Percentiles rank a stretch among this genome's conserved stretches.
These are phyloP conservation scores for Drosophila serrata DNA, from an alignment of 1,140 invertebrate genomes.

Conservation along the genomic window DNA sequence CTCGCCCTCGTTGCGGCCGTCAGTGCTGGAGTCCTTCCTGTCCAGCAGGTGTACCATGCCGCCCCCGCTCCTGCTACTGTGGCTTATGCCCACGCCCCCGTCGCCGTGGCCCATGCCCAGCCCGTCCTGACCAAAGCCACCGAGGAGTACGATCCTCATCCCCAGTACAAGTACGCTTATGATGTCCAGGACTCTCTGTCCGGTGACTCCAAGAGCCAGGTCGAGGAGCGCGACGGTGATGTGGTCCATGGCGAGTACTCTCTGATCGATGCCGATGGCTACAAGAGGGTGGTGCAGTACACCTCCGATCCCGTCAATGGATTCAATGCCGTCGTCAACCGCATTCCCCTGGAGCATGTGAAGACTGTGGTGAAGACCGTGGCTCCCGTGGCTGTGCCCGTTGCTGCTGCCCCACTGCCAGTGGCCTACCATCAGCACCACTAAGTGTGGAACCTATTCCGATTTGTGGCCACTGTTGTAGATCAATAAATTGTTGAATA, in stretches of 20 bases:
- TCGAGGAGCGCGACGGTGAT: conserved; percentile 87
- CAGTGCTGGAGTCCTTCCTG: conserved; percentile 68
- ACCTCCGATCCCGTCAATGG: conserved; percentile 83
- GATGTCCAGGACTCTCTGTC: conserved; percentile 86
- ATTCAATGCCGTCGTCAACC: conserved; percentile 85
- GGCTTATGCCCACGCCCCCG: conserved; percentile 59
- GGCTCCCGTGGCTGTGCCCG: conserved; percentile 61
- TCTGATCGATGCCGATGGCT: conserved; percentile 82
- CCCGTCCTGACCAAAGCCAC: conserved; percentile 66
- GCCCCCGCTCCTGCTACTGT: conserved; percentile 51
- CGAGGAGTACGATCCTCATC: conserved; percentile 84
- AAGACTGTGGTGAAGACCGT: conserved; percentile 71
- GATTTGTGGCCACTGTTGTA: conserved; percentile 33
- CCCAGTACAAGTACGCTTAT: conserved; percentile 86
- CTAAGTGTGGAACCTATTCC: conserved; percentile 24
- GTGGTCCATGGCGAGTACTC: conserved; percentile 85
- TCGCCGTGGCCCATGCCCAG: conserved; percentile 65
- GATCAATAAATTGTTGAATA: conserved; percentile 78
- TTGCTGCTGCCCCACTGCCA: conserved; percentile 59
- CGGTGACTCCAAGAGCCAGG: conserved; percentile 87
- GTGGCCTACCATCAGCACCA: conserved; percentile 64
- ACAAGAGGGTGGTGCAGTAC: conserved; percentile 83
- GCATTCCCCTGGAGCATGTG: conserved; percentile 81
- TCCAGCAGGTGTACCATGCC: conserved; percentile 67
- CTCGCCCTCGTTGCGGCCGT: conserved; percentile 68